These are phyloP conservation scores for Drosophila azteca DNA, from an alignment of 1,140 invertebrate species.

Conservation along the genomic window DNA sequence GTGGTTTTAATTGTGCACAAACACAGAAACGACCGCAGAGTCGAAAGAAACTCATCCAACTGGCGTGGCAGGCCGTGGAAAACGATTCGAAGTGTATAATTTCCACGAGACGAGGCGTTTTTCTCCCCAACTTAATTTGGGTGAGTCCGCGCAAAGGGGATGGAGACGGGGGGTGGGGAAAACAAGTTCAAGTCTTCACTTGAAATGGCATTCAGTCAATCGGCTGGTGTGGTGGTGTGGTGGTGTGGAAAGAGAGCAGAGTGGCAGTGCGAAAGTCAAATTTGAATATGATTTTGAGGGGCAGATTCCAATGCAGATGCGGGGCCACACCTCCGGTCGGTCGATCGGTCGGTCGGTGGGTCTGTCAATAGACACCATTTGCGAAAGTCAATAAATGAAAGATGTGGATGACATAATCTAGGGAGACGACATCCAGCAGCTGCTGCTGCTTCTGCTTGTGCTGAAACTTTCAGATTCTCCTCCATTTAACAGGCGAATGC, in stretches of 20 bases:
- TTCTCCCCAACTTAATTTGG: slow-evolving; percentile 24
- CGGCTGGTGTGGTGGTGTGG: slow-evolving; percentile 26
- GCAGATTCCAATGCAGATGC: not conserved
- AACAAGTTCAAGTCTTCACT: slow-evolving; percentile 37
- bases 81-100: slow-evolving; percentile 29
- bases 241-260: slow-evolving; percentile 37
- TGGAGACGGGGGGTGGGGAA: not conserved
- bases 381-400: slow-evolving; percentile 25
- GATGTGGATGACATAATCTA: slow-evolving; percentile 34
- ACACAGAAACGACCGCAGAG: not conserved
- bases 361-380: not conserved
- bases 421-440: not conserved
- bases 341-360: slow-evolving; percentile 18
- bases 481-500: slow-evolving; percentile 41
- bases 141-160: slow-evolving; percentile 1
- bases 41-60: slow-evolving; percentile 22
- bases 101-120: not conserved
- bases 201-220: slow-evolving; percentile 30
- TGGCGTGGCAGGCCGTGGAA: slow-evolving; percentile 22
- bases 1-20: slow-evolving; percentile 58
- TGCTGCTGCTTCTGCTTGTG: too few relatives aligned
- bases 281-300: slow-evolving; percentile 34
- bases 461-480: slow-evolving; percentile 12
- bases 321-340: slow-evolving; percentile 24
- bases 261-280: slow-evolving; percentile 32